Conservation (phyloP, 1,140 invertebrate genomes). For the Ericerus pela region DNA sequence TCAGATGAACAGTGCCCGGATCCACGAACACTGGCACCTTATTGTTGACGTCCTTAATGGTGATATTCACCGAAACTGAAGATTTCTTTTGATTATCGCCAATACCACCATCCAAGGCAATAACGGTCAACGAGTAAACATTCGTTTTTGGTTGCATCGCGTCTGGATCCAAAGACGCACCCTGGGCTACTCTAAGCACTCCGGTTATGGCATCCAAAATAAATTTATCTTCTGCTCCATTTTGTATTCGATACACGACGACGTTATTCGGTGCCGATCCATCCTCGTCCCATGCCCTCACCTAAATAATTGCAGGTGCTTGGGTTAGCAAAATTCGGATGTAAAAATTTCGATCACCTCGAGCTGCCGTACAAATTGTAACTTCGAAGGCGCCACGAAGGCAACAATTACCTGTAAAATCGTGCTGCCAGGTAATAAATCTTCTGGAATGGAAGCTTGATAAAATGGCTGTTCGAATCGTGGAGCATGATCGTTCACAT, state of each 20-base stretch:
- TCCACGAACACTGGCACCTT: slow-evolving; percentile 62
- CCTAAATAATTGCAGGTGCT: too few species aligned
- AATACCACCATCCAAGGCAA: slow-evolving; percentile 74
- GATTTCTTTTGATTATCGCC: slow-evolving; percentile 57
- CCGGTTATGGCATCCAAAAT: slow-evolving; percentile 69
- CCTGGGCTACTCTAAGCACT: slow-evolving; percentile 65
- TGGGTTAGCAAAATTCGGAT: too few species aligned
- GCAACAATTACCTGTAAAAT: slow-evolving; percentile 47
- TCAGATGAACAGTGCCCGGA: slow-evolving; percentile 46
- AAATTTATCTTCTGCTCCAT: slow-evolving; percentile 82
- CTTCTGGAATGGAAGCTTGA: slow-evolving; percentile 62
- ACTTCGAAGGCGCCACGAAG: too few species aligned
- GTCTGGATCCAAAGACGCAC: slow-evolving; percentile 78
- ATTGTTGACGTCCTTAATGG: slow-evolving; percentile 80
- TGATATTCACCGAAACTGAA: slow-evolving; percentile 61
- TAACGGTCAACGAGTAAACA: slow-evolving; percentile 39
- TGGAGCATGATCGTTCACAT: slow-evolving; percentile 75
- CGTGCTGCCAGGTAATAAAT: slow-evolving; percentile 58
- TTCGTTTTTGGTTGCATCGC: slow-evolving; percentile 56
- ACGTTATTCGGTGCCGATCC: slow-evolving; percentile 71
- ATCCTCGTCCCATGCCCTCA: slow-evolving; percentile 68
- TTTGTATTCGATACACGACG: slow-evolving; percentile 72
- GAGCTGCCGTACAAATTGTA: too few species aligned
- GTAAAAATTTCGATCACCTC: too few species aligned
- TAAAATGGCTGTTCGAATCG: slow-evolving; percentile 61